Evolutionary conservation across 2,113 vertebrate species (phyloP).

Genomic region (Canis aureus): DNA sequence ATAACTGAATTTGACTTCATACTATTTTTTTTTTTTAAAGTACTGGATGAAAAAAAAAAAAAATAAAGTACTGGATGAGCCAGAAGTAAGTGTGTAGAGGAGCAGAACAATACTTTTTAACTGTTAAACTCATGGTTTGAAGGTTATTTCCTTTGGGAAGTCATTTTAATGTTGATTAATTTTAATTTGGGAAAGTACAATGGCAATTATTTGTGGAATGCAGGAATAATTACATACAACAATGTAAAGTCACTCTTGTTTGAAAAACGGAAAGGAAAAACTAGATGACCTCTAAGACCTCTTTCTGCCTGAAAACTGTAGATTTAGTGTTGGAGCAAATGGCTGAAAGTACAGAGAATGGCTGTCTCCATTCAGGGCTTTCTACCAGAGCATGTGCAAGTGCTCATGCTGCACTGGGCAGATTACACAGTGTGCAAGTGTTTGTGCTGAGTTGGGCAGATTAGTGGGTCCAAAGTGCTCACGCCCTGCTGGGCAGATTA

Average conservation of each 20-base stretch:
- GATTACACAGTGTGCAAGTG: not conserved
- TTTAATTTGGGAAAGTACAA: not conserved
- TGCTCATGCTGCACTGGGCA: not conserved
- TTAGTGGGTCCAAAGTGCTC: not conserved
- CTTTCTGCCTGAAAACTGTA: not conserved
- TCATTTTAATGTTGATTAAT: not conserved
- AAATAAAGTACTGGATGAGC: slow-evolving; percentile 34
- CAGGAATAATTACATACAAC: not conserved
- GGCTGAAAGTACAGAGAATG: not conserved
- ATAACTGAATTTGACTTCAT: slow-evolving; percentile 48
- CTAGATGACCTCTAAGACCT: not conserved
- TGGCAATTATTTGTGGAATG: not conserved
- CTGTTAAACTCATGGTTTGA: slow-evolving; percentile 3
- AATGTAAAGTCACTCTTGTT: not conserved
- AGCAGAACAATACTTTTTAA: not conserved
- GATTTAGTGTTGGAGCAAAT: not conserved
- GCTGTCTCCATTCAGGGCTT: not conserved
- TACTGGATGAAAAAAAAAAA: too few relatives aligned
- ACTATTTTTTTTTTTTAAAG: not conserved
- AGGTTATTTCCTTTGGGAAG: not conserved
- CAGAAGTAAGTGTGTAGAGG: not conserved
- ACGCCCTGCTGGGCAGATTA: too few relatives aligned
- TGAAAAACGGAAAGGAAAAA: not conserved
- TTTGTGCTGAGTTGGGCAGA: not conserved
- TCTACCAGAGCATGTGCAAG: too few relatives aligned